phyloP scores from a whole-genome alignment of 2,888 invertebrate genomes.

The Falcaria lacertinaria region DNA sequence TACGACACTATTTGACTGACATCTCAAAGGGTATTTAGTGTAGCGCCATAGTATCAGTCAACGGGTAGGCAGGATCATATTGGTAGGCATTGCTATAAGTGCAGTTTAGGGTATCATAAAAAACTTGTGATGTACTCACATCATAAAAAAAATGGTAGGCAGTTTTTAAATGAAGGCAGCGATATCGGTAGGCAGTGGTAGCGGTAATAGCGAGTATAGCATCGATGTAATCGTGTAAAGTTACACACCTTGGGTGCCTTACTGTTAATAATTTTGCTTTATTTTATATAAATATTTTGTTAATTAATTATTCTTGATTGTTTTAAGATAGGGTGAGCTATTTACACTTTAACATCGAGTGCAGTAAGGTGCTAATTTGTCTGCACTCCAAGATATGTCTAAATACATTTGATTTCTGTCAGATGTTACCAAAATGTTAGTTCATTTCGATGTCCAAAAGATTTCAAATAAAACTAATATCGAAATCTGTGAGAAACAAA shows the following conservation, averaged over 20 bases:
- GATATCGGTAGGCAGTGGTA: conserved; percentile 5
- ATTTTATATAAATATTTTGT: conserved; percentile 18
- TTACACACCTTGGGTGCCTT: conserved; percentile 27
- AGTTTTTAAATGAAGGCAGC: too few relatives aligned
- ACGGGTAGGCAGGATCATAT: background rate
- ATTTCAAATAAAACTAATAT: too few relatives aligned
- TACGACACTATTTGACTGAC: background rate
- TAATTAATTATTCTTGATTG: conserved; percentile 20
- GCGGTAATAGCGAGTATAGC: conserved; percentile 1
- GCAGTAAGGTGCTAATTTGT: too few relatives aligned
- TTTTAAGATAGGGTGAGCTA: conserved; percentile 5
- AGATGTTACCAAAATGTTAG: too few relatives aligned
- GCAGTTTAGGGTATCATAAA: too few relatives aligned
- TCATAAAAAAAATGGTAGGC: too few relatives aligned
- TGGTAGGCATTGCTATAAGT: too few relatives aligned
- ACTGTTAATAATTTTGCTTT: conserved; percentile 8
- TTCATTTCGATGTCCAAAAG: too few relatives aligned
- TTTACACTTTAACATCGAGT: background rate
- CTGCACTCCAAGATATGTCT: too few relatives aligned
- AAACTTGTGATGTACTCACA: too few relatives aligned
- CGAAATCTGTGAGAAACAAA: too few relatives aligned
- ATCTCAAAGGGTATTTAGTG: background rate
- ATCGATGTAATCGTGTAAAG: background rate
- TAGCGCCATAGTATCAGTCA: background rate
- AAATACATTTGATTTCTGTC: too few relatives aligned